Conservation (phyloP, 2,113 vertebrate genomes). For the Spea multiplicata region DNA sequence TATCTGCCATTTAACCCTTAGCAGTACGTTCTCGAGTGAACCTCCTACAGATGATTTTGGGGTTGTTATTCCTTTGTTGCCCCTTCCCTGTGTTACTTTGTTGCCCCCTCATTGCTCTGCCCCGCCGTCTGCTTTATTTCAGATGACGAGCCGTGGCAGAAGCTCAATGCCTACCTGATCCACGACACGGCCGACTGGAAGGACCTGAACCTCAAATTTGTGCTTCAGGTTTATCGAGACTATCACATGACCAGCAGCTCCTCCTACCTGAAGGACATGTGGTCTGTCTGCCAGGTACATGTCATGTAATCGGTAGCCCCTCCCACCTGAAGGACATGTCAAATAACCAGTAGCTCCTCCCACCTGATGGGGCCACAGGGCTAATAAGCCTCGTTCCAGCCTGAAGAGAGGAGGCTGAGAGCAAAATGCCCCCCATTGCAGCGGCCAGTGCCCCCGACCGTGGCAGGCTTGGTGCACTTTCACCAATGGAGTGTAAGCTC, state of each 20-base stretch:
- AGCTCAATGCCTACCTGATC: conserved; percentile 90
- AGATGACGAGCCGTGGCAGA: conserved; percentile 91
- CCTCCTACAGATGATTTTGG: neutral
- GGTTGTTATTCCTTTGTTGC: neutral
- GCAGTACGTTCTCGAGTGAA: too few relatives aligned
- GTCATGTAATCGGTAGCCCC: neutral
- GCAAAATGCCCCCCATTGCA: too few relatives aligned
- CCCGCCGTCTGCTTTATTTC: neutral
- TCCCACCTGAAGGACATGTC: neutral
- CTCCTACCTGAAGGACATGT: conserved; percentile 86
- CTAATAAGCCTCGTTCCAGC: too few relatives aligned
- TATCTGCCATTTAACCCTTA: too few relatives aligned
- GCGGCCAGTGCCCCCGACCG: conserved; percentile 68
- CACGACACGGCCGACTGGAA: conserved; percentile 94
- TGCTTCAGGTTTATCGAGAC: conserved; percentile 93
- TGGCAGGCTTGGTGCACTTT: conserved; percentile 90
- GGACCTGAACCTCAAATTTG: conserved; percentile 97
- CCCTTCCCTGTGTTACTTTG: neutral
- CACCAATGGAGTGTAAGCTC: conserved; percentile 75
- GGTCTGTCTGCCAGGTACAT: conserved; percentile 83
- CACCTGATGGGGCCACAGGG: neutral
- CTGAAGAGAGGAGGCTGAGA: too few relatives aligned
- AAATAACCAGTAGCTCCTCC: neutral
- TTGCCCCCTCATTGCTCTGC: neutral
- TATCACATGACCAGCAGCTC: conserved; percentile 77